A percentile compares a stretch with the other conserved stretches of the same genome.
These are phyloP conservation scores for Chaetura pelagica DNA, from an alignment of 2,113 vertebrate species.

Conservation along the genomic window DNA sequence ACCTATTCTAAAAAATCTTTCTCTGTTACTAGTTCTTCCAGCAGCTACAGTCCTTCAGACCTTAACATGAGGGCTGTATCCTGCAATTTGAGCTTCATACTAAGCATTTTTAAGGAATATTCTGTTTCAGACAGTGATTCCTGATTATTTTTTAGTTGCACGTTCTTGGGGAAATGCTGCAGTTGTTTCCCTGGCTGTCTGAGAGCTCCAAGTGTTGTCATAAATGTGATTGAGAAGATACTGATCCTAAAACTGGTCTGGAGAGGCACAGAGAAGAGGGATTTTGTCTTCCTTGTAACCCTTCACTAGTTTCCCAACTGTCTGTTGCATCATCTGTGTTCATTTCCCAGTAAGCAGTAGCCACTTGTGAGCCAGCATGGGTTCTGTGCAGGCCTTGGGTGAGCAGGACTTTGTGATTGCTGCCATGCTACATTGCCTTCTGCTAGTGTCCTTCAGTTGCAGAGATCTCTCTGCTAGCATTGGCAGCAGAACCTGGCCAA, in stretches of 20 bases:
- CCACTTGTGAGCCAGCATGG: background rate
- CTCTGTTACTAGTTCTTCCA: background rate
- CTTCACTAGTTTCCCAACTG: background rate
- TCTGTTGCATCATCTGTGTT: background rate
- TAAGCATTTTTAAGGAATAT: background rate
- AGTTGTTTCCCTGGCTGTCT: background rate
- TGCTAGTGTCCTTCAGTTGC: background rate
- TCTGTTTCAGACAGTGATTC: background rate
- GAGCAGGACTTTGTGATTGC: background rate
- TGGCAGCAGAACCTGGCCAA: background rate
- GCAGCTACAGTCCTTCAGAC: background rate
- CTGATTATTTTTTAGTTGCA: background rate
- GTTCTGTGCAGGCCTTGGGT: rapidly evolving
- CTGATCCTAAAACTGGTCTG: background rate
- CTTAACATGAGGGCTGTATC: background rate
- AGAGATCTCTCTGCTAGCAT: background rate
- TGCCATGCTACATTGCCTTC: background rate
- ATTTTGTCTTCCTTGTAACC: background rate
- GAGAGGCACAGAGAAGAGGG: background rate
- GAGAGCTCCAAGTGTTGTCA: background rate
- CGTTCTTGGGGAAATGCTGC: background rate
- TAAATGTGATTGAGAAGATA: background rate
- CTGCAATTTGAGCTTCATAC: background rate
- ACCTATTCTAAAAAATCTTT: background rate
- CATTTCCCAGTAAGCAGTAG: background rate